Evolutionary conservation across 2,888 invertebrate genomes (phyloP), one percentile per base, ranked within the genome.

Genomic region (Zaprionus lineosus): DNA sequence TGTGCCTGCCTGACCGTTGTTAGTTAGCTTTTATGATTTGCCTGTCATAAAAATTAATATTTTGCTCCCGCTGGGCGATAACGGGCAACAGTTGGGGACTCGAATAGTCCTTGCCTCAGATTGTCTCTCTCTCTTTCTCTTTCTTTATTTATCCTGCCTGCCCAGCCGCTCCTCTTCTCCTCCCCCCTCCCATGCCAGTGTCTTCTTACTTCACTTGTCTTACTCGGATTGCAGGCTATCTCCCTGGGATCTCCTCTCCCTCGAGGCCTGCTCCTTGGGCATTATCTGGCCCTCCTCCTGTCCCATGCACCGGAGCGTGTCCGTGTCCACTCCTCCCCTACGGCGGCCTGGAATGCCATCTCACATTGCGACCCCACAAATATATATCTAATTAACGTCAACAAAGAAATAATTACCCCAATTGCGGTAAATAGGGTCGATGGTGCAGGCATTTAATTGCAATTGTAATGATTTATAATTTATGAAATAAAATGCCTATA

Each of bases 401-500:
- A 37, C 67, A 55, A 58, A 52, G 62, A 51, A 63, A 57, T 61
- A 52, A 60, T 34, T 60, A 40, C 51, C 36, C 21, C 58, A 33
- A 65, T 65, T 55, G 65, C 53, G 55, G 16, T 16, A 40, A 64
- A 57, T 50, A 41, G 46, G 47, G 40, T 28, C 19, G 8, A 28
- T 11, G 6, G n/a, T 6, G 33, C 15, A 5, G 12, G 8, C 51
- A 57, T 50, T 69, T 69, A 57, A 60, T 72, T 72, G 57, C 68
- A 53, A 66, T 40, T 67, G 48, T 55, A 76, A 83, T 79, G 76
- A 79, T 76, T 76, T 79, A 79, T 68, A 79, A 76, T 83, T 76
- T 55, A 67, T 64, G 63, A 48, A 83, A 61, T 75, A 50, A 57
- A 65, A 65, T 77, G 50, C 40, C 36, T n/a, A 2, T 1, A 24